Evolutionary conservation across 2,797 vertebrate genomes (phyloP).

Genomic region (Euphonia xanthogaster): DNA sequence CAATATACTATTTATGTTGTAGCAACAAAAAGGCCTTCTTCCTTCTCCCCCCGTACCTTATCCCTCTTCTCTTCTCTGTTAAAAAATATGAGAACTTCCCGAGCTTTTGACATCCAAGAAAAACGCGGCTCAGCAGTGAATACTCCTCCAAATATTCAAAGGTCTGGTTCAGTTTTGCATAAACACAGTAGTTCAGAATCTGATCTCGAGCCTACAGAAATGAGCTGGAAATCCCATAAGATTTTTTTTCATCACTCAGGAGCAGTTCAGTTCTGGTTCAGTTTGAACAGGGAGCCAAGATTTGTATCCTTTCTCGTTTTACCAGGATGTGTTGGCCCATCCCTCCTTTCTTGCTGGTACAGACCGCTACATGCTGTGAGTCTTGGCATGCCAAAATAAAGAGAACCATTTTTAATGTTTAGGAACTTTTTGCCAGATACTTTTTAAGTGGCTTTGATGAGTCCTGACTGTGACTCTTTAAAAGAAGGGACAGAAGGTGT

Average conservation of each 20-base stretch:
- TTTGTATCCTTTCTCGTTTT: conserved; percentile 62
- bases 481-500: conserved; percentile 53
- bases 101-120: conserved; percentile 60
- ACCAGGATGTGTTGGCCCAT: conserved; percentile 65
- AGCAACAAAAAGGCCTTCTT: conserved; percentile 40
- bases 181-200: conserved; percentile 66
- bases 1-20: conserved; percentile 41
- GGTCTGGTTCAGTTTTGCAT: conserved; percentile 65
- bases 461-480: conserved; percentile 39
- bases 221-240: conserved; percentile 62
- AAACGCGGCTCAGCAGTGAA: conserved; percentile 19
- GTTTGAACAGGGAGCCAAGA: conserved; percentile 37
- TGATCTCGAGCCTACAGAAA: conserved; percentile 62
- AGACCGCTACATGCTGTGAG: conserved; percentile 62
- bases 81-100: conserved; percentile 60
- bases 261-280: conserved; percentile 65
- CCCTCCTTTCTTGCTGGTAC: conserved; percentile 59
- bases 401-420: conserved; percentile 62
- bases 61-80: not conserved
- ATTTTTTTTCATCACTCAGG: conserved; percentile 48
- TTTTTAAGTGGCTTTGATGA: conserved; percentile 59
- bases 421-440: conserved; percentile 57
- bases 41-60: conserved; percentile 10
- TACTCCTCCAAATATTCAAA: conserved; percentile 57
- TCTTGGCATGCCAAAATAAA: conserved; percentile 61